Evolutionary conservation across 2,113 vertebrate genomes (phyloP).

Genomic region (Hippocampus abdominalis): DNA sequence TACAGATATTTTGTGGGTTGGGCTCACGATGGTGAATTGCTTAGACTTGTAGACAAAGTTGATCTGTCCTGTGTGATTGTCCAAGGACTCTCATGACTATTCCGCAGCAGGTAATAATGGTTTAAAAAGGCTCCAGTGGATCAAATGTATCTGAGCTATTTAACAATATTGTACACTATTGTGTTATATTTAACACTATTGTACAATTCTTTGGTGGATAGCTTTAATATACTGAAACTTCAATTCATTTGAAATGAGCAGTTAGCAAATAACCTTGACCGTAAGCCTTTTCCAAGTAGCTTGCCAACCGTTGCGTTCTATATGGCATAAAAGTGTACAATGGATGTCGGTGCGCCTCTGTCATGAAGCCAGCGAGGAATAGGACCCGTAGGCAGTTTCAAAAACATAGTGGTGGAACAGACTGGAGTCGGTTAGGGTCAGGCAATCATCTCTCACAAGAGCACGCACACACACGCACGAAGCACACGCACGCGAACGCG

Average conservation of each 20-base stretch:
- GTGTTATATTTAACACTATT: not conserved
- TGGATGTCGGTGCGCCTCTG: not conserved
- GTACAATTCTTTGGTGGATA: not conserved
- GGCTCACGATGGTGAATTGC: no score
- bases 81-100: no score
- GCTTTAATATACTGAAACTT: not conserved
- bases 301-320: not conserved
- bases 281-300: not conserved
- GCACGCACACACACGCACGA: not conserved
- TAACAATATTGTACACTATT: not conserved
- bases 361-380: not conserved
- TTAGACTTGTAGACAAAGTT: no score
- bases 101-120: no score
- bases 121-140: no score
- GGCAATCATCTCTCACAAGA: not conserved
- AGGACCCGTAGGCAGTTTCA: not conserved
- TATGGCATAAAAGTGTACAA: not conserved
- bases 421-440: not conserved
- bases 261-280: no score
- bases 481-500: not conserved
- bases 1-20: no score
- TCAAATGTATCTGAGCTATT: not conserved
- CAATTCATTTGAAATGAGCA: not conserved
- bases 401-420: not conserved
- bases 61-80: no score